These are phyloP conservation scores for Parelbella ahira DNA, from an alignment of 2,888 invertebrate genomes.

Conservation along the genomic window DNA sequence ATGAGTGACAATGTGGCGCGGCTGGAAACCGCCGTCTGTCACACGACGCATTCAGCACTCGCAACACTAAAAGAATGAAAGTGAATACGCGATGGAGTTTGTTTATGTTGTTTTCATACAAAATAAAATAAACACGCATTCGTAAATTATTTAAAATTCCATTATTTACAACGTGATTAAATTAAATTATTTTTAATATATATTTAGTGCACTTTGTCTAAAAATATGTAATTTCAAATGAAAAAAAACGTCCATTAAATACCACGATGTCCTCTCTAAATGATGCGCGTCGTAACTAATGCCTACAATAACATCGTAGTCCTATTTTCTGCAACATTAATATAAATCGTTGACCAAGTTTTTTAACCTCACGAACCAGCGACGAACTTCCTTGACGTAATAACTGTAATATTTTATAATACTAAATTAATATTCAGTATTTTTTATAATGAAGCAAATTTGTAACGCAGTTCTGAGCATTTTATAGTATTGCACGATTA, in stretches of 20 bases:
- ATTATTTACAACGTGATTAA: not conserved
- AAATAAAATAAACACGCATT: not conserved
- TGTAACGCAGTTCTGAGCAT: constrained; percentile 5
- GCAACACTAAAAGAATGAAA: constrained; percentile 42
- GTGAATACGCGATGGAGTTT: constrained; percentile 34
- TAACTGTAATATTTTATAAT: constrained; percentile 7
- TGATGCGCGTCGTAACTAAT: too few species aligned
- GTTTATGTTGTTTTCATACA: not conserved
- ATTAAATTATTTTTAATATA: too few species aligned
- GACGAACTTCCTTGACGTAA: constrained; percentile 15
- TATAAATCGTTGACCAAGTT: constrained; percentile 15
- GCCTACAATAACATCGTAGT: constrained; percentile 1
- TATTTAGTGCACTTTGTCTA: too few species aligned
- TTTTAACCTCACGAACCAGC: constrained; percentile 1
- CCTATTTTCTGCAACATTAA: constrained; percentile 1
- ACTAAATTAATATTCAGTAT: constrained; percentile 14
- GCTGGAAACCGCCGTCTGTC: not conserved
- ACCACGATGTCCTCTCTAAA: too few species aligned
- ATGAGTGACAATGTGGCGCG: constrained; percentile 35
- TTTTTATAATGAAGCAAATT: constrained; percentile 1
- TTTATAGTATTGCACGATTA: constrained; percentile 6
- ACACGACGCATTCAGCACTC: constrained; percentile 5
- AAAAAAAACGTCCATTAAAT: too few species aligned
- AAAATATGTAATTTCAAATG: too few species aligned
- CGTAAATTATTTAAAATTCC: not conserved